Percentiles rank a stretch among this genome's conserved stretches.
Conservation (phyloP, 2,888 invertebrate species). For the Desoria tigrina region DNA sequence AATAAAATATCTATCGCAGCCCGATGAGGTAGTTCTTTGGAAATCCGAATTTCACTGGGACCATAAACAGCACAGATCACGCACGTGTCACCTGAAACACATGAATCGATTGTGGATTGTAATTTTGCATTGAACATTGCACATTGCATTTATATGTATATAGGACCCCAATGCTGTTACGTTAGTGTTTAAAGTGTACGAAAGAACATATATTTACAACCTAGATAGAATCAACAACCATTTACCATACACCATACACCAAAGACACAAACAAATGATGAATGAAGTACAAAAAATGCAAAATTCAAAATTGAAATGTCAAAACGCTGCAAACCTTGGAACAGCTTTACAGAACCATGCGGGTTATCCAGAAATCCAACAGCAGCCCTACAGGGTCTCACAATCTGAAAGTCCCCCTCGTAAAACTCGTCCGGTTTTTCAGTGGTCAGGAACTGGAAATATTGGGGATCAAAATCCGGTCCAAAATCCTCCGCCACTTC, state of each 20-base stretch:
- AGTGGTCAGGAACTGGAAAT: constrained; percentile 23
- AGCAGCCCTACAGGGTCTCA: constrained; percentile 33
- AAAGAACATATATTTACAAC: no score
- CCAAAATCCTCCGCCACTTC: constrained; percentile 19
- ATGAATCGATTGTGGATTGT: no score
- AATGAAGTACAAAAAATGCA: no score
- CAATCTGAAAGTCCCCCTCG: constrained; percentile 18
- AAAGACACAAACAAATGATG: no score
- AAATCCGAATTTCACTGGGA: constrained; percentile 46
- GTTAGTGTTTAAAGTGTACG: no score
- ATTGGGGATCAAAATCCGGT: constrained; percentile 19
- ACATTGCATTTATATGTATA: background rate
- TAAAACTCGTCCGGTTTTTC: constrained; percentile 9
- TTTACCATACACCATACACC: no score
- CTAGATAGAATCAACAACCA: no score
- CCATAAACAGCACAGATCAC: constrained; percentile 47
- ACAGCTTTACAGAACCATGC: constrained; percentile 44
- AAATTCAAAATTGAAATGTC: no score
- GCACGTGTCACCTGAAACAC: constrained; percentile 43
- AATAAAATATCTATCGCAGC: constrained; percentile 48
- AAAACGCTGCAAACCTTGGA: constrained; percentile 47
- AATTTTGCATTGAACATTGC: background rate
- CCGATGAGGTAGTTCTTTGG: constrained; percentile 49
- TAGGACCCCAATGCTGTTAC: background rate
- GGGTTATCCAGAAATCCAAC: constrained; percentile 42